Percentiles rank a stretch among this genome's conserved stretches.
phyloP scores from a whole-genome alignment of 2,888 invertebrate species.

The Sipha maydis region DNA sequence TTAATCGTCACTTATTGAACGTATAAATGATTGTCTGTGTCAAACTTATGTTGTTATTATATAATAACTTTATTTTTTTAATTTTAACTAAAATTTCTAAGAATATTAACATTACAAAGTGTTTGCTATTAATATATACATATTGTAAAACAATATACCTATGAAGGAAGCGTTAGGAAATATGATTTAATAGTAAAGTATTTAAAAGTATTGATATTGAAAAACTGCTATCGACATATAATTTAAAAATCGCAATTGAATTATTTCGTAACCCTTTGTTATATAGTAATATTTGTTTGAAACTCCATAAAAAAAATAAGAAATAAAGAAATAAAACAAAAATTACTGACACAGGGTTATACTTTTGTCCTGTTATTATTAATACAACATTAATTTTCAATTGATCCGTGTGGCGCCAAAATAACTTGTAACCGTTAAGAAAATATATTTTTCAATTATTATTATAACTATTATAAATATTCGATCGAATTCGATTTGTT shows the following conservation, averaged over 20 bases:
- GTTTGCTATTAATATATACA: background rate
- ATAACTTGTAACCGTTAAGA: background rate
- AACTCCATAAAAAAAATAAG: background rate
- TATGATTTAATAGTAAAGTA: background rate
- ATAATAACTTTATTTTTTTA: background rate
- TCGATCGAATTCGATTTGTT: background rate
- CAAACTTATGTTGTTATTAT: background rate
- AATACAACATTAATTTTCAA: background rate
- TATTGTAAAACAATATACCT: background rate
- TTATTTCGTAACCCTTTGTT: background rate
- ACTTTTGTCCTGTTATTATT: background rate
- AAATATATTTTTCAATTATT: background rate
- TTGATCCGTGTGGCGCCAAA: too few species aligned
- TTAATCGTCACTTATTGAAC: background rate
- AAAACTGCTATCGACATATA: background rate
- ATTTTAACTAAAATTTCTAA: background rate
- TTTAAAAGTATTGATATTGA: background rate
- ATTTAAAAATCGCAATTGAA: background rate
- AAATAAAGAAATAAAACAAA: background rate
- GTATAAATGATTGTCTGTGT: background rate
- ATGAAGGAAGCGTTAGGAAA: background rate
- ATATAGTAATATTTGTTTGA: background rate
- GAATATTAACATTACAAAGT: background rate
- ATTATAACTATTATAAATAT: background rate
- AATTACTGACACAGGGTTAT: background rate